phyloP scores from a whole-genome alignment of 2,888 invertebrate species.

The Ornithoptera priamus region DNA sequence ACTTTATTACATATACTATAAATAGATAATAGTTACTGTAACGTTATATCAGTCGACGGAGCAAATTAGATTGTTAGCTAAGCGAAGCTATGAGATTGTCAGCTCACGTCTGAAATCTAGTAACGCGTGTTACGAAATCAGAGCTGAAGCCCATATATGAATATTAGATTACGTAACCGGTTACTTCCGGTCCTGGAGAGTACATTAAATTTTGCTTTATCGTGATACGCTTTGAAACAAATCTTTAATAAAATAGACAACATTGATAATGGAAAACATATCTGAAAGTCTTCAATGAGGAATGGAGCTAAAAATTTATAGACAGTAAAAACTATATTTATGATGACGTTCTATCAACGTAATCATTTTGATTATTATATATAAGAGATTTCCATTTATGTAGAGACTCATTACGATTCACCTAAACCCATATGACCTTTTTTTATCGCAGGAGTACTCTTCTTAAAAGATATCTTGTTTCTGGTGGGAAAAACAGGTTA shows the following conservation, averaged over 20 bases:
- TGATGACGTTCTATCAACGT: too few species aligned
- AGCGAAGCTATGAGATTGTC: background rate
- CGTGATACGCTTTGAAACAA: background rate
- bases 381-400: too few species aligned
- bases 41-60: background rate
- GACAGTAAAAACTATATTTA: too few species aligned
- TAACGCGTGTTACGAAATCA: slow-evolving; percentile 7
- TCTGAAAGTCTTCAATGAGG: too few species aligned
- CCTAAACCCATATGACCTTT: too few species aligned
- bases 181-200: slow-evolving; percentile 7
- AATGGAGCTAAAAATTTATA: too few species aligned
- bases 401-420: too few species aligned
- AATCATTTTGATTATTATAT: too few species aligned
- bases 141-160: slow-evolving; percentile 2
- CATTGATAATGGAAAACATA: too few species aligned
- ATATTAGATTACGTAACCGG: slow-evolving; percentile 2
- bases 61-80: slow-evolving; percentile 1
- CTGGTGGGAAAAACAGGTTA: too few species aligned
- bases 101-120: slow-evolving; percentile 10
- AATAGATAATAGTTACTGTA: background rate
- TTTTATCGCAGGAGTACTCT: too few species aligned
- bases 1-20: background rate
- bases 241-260: background rate
- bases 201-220: slow-evolving; percentile 2
- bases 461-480: too few species aligned